Evolutionary conservation across 92 coral and sea anemone species (phyloP), one percentile per base, ranked within the genome.

Genomic region (Bergia puertoricense): DNA sequence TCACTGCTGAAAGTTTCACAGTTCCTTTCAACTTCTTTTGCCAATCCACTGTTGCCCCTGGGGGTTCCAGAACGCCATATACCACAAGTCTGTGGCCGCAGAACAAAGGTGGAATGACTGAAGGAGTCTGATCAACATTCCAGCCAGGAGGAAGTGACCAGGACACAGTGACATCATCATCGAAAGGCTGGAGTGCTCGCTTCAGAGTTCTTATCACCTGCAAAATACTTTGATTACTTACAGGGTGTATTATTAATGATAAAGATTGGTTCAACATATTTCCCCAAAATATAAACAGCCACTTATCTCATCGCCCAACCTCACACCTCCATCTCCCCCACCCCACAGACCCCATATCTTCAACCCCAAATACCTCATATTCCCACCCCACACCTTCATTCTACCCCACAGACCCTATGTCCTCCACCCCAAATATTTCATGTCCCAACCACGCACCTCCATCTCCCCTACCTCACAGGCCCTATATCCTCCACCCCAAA

Each of bases 201-300:
- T 75, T 75, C 50, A 75, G 41, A 15, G 79, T 75, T 50, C 79
- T 75, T 39, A 75, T 75, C 2, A 75, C 79, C 79, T 75, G 20
- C 45, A 75, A 4, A 18, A 41, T n/a, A 13, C 13, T 11, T 75
- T 75, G 46, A n/a, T 37, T 0, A 0, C 9, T 9, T 38, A 73
- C 50, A 41, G 50, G 5, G 16, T 39, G 37, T 1, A 8, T 39
- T 20, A 9, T n/a, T 20, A 36, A 2, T 30, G 76, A 0, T 30
- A 30, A 72, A 72, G 15, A 36, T 68, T 5, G 36, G 74, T 13
- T 8, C 74, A 20, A n/a, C 2, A 68, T n/a, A 57, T 6, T 57
- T 57, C 3, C 10, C 66, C 10, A 14, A 57, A 57, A 14, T 16
- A 30, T 30, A 30, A 30, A 30, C 30, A 30, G 30, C 30, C 30